Evolutionary conservation across 2,888 invertebrate species (phyloP), one percentile per base, ranked within the genome.

Genomic region (Trilocha varians): DNA sequence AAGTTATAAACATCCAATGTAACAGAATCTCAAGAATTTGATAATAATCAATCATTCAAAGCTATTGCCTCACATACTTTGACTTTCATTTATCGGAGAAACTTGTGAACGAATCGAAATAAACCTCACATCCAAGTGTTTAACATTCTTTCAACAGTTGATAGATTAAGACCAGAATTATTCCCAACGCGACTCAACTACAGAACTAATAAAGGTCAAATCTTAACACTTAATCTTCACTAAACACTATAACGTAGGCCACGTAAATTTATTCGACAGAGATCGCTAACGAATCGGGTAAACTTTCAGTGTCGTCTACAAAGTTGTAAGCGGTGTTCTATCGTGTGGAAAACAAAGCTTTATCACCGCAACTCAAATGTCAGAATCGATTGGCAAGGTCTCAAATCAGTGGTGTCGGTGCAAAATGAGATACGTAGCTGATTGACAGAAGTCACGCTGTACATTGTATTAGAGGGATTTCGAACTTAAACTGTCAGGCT

Each of bases 81-180:
- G n/a, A n/a, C n/a, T n/a, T n/a, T n/a, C n/a, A n/a, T n/a, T n/a
- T n/a, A n/a, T n/a, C n/a, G n/a, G n/a, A n/a, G n/a, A n/a, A n/a
- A n/a, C n/a, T n/a, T n/a, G n/a, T n/a, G 11, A 3, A 25, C 25
- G 8, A 25, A 25, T 2, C 25, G 6, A 25, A 9, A 25, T 11
- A 35, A 16, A 34, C 34, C 38, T 32, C 42, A 34, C 15, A 35
- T 64, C 65, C 63, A 71, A 71, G 72, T 71, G 69, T 78, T 77
- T 74, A 72, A 73, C 70, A 74, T 77, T 71, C 67, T 62, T 65
- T 70, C 62, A 65, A 65, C 69, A 66, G 64, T 63, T 69, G 70
- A 69, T 66, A 73, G 76, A 78, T 78, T 74, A 77, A 72, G 70
- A 65, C 68, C 72, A 73, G 75, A 77, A 73, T 74, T 69, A 70